Conservation (phyloP, 2,113 vertebrate species). For the Hydrochoerus hydrochaeris region DNA sequence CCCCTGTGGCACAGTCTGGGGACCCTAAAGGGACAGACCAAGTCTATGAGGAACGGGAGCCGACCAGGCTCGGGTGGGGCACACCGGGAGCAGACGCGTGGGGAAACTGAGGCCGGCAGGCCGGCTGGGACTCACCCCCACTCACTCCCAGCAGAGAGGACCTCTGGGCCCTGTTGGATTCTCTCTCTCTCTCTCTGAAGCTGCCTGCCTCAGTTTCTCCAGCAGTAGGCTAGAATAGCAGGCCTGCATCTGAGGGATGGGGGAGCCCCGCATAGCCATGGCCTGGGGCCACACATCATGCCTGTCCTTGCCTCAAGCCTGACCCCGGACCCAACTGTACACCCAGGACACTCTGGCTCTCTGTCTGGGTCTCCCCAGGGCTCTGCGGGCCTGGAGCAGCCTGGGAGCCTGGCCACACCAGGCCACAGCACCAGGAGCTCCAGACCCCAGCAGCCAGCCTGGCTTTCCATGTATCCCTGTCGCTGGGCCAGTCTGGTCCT, state of each 20-base stretch:
- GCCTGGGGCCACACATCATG: neutral
- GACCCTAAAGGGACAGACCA: neutral
- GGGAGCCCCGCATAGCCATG: neutral
- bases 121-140: too few relatives aligned
- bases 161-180: neutral
- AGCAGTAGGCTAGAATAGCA: neutral
- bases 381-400: neutral
- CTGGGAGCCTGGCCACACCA: neutral
- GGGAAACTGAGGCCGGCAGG: neutral
- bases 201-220: neutral
- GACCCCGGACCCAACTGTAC: neutral
- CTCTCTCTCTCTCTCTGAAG: neutral
- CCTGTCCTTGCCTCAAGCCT: neutral
- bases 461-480: neutral
- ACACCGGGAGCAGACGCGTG: neutral
- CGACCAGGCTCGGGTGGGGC: neutral
- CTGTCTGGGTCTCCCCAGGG: neutral
- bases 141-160: neutral
- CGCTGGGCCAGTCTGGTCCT: neutral
- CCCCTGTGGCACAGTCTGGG: neutral
- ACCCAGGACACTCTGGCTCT: neutral
- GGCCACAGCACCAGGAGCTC: neutral
- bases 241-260: neutral
- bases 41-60: neutral
- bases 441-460: neutral